phyloP scores from a whole-genome alignment of 2,888 invertebrate species.

The Electrophaes corylata region DNA sequence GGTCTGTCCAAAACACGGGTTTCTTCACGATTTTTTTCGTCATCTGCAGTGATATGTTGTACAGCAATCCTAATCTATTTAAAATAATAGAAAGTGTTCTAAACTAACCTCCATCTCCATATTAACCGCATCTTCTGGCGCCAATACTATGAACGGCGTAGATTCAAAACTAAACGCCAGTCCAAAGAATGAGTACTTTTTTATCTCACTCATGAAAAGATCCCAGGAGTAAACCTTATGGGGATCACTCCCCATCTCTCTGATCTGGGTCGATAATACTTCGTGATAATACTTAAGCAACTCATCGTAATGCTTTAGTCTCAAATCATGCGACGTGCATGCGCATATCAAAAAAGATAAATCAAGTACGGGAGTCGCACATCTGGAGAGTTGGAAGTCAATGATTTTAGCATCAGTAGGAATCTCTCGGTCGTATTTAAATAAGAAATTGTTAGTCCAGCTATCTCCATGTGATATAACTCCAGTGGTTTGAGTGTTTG shows the following conservation, averaged over 20 bases:
- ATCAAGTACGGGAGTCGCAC: constrained; percentile 84
- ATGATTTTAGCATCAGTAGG: constrained; percentile 83
- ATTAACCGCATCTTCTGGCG: constrained; percentile 83
- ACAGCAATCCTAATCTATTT: too few species aligned
- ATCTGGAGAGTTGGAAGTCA: constrained; percentile 88
- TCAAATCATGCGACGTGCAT: constrained; percentile 85
- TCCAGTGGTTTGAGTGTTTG: constrained; percentile 62
- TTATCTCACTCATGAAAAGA: constrained; percentile 80
- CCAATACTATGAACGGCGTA: constrained; percentile 81
- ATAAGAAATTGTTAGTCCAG: constrained; percentile 90
- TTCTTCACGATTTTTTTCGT: neutral
- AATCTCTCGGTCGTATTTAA: constrained; percentile 59
- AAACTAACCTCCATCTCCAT: constrained; percentile 58
- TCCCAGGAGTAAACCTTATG: constrained; percentile 79
- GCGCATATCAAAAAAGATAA: constrained; percentile 81
- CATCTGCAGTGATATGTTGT: neutral
- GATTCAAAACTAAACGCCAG: constrained; percentile 85
- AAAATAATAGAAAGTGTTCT: neutral
- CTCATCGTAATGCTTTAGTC: constrained; percentile 83
- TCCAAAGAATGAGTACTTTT: constrained; percentile 83
- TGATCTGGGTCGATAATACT: constrained; percentile 79
- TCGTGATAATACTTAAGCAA: constrained; percentile 86
- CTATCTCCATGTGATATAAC: constrained; percentile 89
- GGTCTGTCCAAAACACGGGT: neutral
- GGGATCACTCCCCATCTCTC: constrained; percentile 85